Base-by-base conservation (phyloP, 2,797 vertebrate genomes). In the Yasuhikotakia modesta region DNA sequence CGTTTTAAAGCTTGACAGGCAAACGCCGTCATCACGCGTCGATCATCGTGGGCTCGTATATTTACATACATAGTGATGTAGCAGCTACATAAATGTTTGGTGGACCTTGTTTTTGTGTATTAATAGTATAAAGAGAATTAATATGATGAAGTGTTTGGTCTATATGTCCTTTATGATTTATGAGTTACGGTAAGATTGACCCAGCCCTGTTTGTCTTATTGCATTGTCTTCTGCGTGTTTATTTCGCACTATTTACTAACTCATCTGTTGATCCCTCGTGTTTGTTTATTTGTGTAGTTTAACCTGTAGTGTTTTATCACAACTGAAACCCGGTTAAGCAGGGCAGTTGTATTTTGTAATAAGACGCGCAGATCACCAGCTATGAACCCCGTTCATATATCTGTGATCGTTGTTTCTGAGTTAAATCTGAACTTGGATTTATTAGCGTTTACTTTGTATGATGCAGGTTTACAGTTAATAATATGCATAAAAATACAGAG, bases 201-300 rank as follows among this genome's bases (percentile, higher is more conserved):
- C 74, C 66, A 77, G 30, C 66, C 75, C 75, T 52, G 57, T n/a
- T 21, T 61, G 55, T 76, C 63, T 67, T 35, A 17, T 27, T 19
- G 50, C 73, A 64, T 27, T 39, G 17, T 58, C 73, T 46, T 48
- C n/a, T 46, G 45, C 35, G 13, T 57, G 27, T 55, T 13, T 75
- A 57, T 22, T 48, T 48, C n/a, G 48, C 39, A 24, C 3, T 57
- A 8, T 30, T 21, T n/a, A n/a, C n/a, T n/a, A 16, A 17, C 16
- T 7, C 16, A 61, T 6, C 58, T 32, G 24, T 60, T 22, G 53
- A 30, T 14, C 8, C 3, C 43, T 53, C 17, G 13, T 19, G 22
- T 57, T 55, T 67, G 48, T 65, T 27, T 43, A 5, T 53, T 45
- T 39, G 19, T 35, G 13, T 53, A 64, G 8, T 13, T 73, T 32